Evolutionary conservation across 2,888 invertebrate species (phyloP).

Genomic region (Carterocephalus palaemon): DNA sequence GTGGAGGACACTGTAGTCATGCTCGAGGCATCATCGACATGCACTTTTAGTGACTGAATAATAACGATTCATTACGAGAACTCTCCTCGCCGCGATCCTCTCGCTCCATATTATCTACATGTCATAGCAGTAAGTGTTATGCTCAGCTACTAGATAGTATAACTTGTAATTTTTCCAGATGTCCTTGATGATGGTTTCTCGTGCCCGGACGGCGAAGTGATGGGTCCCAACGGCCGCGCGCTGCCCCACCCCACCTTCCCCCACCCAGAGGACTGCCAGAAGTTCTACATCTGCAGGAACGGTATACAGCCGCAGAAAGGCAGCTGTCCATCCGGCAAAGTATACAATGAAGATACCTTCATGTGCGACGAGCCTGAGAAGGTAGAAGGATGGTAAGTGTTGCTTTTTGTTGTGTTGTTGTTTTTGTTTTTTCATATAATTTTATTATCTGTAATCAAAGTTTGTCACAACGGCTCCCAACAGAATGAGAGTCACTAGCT

Average conservation of each 20-base stretch:
- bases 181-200: conserved; percentile 86
- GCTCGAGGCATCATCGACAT: no score
- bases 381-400: conserved; percentile 85
- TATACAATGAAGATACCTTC: conserved; percentile 88
- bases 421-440: no score
- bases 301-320: conserved; percentile 87
- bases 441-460: no score
- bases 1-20: no score
- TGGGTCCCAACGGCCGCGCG: conserved; percentile 82
- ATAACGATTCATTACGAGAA: no score
- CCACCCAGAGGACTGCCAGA: conserved; percentile 88
- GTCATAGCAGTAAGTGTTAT: no score
- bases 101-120: no score
- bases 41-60: no score
- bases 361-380: conserved; percentile 87
- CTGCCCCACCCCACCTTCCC: conserved; percentile 88
- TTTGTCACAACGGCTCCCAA: no score
- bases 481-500: no score
- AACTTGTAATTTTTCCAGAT: conserved; percentile 62
- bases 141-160: neutral
- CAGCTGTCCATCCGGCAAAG: conserved; percentile 84
- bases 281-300: conserved; percentile 90
- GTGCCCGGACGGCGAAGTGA: conserved; percentile 84
- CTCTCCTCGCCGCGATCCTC: no score
- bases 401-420: neutral